phyloP scores from a whole-genome alignment of 2,888 invertebrate genomes.

The Tanytarsus gracilentus region DNA sequence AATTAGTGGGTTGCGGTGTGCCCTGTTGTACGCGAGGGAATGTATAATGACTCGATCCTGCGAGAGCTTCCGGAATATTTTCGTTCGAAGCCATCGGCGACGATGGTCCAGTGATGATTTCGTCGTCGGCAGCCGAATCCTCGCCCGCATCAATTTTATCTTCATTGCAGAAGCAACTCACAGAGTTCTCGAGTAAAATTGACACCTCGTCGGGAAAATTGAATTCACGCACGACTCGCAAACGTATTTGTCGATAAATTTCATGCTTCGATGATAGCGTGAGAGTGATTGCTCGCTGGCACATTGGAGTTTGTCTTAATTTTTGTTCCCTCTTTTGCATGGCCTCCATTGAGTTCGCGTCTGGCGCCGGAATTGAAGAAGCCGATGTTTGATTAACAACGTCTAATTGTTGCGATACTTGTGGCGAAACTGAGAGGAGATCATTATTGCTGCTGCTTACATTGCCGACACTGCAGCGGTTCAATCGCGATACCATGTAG shows the following conservation, averaged over 20 bases:
- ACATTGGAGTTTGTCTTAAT: conserved; percentile 67
- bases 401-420: conserved; percentile 50
- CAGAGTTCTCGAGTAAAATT: conserved; percentile 57
- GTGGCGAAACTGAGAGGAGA: conserved; percentile 37
- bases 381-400: conserved; percentile 56
- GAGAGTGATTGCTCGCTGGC: conserved; percentile 66
- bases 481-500: conserved; percentile 64
- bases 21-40: conserved; percentile 48
- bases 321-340: conserved; percentile 82
- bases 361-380: conserved; percentile 63
- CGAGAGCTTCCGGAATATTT: conserved; percentile 32
- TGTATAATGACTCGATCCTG: conserved; percentile 49
- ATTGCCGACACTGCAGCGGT: conserved; percentile 32
- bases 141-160: conserved; percentile 33
- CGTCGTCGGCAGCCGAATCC: conserved; percentile 31
- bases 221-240: conserved; percentile 88
- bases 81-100: conserved; percentile 26
- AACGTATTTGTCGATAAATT: conserved; percentile 67
- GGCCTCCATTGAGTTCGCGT: conserved; percentile 61
- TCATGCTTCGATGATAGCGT: conserved; percentile 68
- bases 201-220: conserved; percentile 85
- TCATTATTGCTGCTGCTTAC: conserved; percentile 30
- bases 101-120: conserved; percentile 35
- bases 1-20: conserved; percentile 33
- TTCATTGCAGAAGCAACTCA: conserved; percentile 36